Base-by-base conservation (phyloP, 2,797 vertebrate species). In the Sandelia bainsii region DNA sequence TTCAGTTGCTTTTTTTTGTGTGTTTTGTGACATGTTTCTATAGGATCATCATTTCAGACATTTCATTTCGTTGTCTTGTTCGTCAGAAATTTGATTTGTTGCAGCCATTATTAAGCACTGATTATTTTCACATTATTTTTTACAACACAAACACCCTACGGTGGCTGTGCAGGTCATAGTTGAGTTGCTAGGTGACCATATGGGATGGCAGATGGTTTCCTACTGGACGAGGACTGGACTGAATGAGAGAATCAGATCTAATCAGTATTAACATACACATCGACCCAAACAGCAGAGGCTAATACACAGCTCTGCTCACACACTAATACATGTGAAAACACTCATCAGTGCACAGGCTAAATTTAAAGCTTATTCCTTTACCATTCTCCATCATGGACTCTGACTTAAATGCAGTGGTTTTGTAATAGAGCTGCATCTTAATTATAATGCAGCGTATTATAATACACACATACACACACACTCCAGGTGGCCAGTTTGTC, bases 191-290 rank as follows among this genome's bases (percentile, higher is more conserved):
- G 73, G 65, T 80, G 80, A 84, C 79, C 92, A 92, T 93, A 93
- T 90, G 90, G 87, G 63, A 72, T 46, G 51, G 72, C 92, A 93
- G 92, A 93, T 94, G 92, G 92, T 83, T 75, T 84, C 54, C 72
- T 81, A 81, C 71, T 44, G 22, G 74, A 66, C 77, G 57, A 63
- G n/a, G n/a, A n/a, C n/a, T n/a, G n/a, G n/a, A n/a, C 80, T 91
- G 87, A 90, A 90, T 80, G 75, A 87, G 69, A 48, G 79, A 75
- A 72, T 83, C 79, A 62, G 62, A 82, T 90, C 81, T 90, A 80
- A 88, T 84, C 85, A 80, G 89, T 62, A 70, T 86, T 82, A 87
- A 80, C 82, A 72, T 71, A 77, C 60, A 71, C 32, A 71, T 54
- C 67, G 45, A 77, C 69, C 39, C 32, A 79, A 73, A 81, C 72